A percentile compares a stretch with the other conserved stretches of the same genome.
Conservation (phyloP, 2,113 vertebrate species). For the Haemorhous mexicanus region DNA sequence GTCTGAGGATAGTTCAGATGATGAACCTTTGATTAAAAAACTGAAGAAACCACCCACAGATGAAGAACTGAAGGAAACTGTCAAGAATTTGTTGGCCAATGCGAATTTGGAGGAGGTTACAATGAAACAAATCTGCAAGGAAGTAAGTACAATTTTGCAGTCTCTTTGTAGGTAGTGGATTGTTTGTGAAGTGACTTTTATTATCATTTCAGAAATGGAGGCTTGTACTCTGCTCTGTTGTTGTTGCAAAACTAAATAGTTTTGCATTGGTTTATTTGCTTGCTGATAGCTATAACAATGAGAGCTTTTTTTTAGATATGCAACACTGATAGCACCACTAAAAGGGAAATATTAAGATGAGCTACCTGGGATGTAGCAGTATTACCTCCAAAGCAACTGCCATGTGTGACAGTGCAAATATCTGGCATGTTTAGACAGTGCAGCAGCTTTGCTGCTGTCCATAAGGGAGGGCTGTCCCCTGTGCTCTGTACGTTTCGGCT, state of each 20-base stretch:
- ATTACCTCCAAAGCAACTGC: background rate
- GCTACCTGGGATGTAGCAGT: background rate
- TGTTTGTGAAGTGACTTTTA: background rate
- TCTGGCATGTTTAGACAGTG: background rate
- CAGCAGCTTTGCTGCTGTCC: background rate
- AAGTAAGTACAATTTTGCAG: constrained; percentile 64
- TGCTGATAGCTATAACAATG: background rate
- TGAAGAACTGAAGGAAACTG: constrained; percentile 86
- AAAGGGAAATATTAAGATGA: background rate
- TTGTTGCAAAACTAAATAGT: background rate
- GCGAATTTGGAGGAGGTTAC: constrained; percentile 93
- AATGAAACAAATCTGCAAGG: constrained; percentile 95
- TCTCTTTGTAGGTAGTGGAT: background rate
- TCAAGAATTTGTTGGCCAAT: constrained; percentile 84
- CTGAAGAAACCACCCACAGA: constrained; percentile 87
- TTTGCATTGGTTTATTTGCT: background rate
- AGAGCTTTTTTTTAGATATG: background rate
- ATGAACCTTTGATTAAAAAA: constrained; percentile 92
- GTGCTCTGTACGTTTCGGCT: background rate
- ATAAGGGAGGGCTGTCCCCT: background rate
- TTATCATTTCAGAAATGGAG: background rate
- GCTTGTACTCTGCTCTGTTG: background rate
- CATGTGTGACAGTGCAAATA: background rate
- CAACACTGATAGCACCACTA: background rate
- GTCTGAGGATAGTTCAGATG: constrained; percentile 88